Evolutionary conservation across 2,797 vertebrate genomes (phyloP).

Genomic region (Melanotaenia pygmaea): DNA sequence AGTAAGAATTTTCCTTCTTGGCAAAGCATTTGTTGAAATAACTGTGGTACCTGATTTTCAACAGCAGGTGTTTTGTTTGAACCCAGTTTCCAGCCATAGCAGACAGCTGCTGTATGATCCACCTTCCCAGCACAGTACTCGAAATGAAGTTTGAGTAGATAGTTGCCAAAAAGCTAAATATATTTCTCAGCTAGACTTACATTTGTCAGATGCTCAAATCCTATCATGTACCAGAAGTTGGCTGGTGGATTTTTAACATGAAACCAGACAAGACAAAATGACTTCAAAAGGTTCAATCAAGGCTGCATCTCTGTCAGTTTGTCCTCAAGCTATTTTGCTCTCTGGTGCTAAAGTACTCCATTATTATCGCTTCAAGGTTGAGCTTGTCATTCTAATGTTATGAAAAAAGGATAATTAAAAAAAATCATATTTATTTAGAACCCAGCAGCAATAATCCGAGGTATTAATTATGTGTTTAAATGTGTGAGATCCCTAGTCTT

Average conservation of each 20-base stretch:
- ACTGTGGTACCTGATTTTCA: not conserved
- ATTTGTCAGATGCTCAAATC: not conserved
- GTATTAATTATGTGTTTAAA: not conserved
- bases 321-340: not conserved
- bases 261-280: not conserved
- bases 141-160: not conserved
- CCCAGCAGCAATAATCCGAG: not conserved
- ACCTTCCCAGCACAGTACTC: not conserved
- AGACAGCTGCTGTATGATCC: not conserved
- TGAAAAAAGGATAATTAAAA: constrained; percentile 6
- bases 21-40: not conserved
- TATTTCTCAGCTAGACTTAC: not conserved
- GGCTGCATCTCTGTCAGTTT: not conserved
- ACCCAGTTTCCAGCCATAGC: not conserved
- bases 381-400: not conserved
- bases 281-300: not conserved
- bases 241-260: not conserved
- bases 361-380: not conserved
- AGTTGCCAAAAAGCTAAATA: not conserved
- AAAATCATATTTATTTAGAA: constrained; percentile 5
- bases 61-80: not conserved
- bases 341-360: not conserved
- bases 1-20: not conserved
- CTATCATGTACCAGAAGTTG: not conserved
- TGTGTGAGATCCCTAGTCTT: not conserved